A percentile compares a stretch with the other conserved stretches of the same genome.
These are phyloP conservation scores for Hippopotamyrus pictus DNA, from an alignment of 2,797 vertebrate genomes.

Conservation along the genomic window DNA sequence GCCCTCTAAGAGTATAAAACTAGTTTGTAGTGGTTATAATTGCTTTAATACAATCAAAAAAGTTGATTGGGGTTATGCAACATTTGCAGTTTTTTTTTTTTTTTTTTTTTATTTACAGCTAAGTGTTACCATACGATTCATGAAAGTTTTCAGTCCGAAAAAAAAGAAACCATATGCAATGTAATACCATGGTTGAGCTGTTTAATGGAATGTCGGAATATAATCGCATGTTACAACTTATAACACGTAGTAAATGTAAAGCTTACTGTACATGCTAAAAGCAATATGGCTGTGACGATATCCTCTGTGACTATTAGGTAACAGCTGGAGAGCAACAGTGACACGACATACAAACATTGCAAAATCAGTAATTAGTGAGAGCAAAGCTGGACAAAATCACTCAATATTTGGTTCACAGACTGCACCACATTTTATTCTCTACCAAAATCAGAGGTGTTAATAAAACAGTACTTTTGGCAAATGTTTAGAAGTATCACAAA, in stretches of 20 bases:
- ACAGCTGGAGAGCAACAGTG: neutral
- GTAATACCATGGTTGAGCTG: neutral
- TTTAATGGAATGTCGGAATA: conserved; percentile 2
- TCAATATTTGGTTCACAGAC: neutral
- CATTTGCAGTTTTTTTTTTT: neutral
- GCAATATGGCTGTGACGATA: neutral
- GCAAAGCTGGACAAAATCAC: neutral
- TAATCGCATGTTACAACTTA: neutral
- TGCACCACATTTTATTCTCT: conserved; percentile 41
- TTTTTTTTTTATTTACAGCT: neutral
- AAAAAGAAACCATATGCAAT: neutral
- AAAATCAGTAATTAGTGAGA: neutral
- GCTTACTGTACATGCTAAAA: neutral
- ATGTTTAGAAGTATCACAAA: conserved; percentile 39
- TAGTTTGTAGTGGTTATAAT: neutral
- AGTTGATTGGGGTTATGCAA: neutral
- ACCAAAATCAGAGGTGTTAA: conserved; percentile 36
- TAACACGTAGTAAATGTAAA: neutral
- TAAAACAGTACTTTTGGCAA: conserved; percentile 7
- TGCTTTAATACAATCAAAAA: neutral
- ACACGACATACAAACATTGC: neutral
- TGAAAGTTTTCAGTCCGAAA: neutral
- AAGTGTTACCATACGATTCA: neutral
- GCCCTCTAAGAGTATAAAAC: neutral
- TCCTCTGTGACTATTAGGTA: neutral